Conservation (phyloP, 2,888 invertebrate genomes). For the Dilophus febrilis region DNA sequence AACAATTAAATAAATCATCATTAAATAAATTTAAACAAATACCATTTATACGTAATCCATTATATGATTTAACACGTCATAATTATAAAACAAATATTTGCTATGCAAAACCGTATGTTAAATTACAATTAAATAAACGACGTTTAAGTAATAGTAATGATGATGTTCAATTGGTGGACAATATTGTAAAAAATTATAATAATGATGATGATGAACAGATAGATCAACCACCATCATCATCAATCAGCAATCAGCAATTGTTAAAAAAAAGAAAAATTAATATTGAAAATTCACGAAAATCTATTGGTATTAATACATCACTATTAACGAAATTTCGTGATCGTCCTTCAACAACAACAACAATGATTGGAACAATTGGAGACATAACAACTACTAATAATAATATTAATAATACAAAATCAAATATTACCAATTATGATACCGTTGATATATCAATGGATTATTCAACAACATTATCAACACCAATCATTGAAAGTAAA, state of each 20-base stretch:
- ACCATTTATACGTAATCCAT: slow-evolving; percentile 22
- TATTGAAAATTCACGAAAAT: background rate
- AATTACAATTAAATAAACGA: too few species aligned
- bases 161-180: background rate
- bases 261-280: background rate
- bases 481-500: slow-evolving; percentile 10
- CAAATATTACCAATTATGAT: background rate
- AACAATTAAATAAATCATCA: too few species aligned
- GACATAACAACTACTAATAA: background rate
- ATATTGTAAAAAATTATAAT: background rate
- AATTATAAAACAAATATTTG: too few species aligned
- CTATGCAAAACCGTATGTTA: too few species aligned
- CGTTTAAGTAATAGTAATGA: background rate
- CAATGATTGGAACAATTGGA: background rate
- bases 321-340: slow-evolving; percentile 1
- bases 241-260: background rate
- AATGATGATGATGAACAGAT: background rate
- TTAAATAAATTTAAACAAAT: slow-evolving; percentile 11
- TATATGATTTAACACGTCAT: slow-evolving; percentile 8
- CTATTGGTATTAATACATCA: slow-evolving; percentile 1
- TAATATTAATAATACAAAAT: background rate
- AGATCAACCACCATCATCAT: background rate
- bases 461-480: slow-evolving; percentile 7
- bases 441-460: background rate
- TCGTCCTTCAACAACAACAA: background rate